Conservation (phyloP, 1,140 invertebrate species). For the Myzus persicae region DNA sequence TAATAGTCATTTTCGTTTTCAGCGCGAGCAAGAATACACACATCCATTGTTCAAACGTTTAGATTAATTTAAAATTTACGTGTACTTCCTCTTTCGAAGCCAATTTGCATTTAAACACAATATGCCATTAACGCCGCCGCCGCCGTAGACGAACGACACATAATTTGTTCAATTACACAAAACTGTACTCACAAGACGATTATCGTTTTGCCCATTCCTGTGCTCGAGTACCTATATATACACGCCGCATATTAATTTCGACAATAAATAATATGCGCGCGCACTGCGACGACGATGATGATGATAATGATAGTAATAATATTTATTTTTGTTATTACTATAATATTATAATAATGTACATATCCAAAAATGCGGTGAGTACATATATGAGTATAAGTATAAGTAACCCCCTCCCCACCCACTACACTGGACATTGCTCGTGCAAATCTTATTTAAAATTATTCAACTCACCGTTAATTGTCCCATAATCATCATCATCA, state of each 20-base stretch:
- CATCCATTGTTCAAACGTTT: constrained; percentile 40
- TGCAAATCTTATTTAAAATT: background rate
- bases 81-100: constrained; percentile 5
- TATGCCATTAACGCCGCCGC: constrained; percentile 43
- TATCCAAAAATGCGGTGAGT: background rate
- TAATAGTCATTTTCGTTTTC: constrained; percentile 39
- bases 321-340: background rate
- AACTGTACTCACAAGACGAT: constrained; percentile 7
- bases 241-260: background rate
- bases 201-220: constrained; percentile 35
- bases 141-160: background rate
- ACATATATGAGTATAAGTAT: background rate
- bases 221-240: background rate
- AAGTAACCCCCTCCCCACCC: background rate
- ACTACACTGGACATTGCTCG: background rate
- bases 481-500: background rate
- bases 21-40: background rate
- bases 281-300: background rate
- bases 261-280: background rate
- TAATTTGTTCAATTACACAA: constrained; percentile 39
- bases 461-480: background rate
- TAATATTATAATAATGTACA: background rate
- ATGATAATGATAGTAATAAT: background rate
- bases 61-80: constrained; percentile 44
- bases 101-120: constrained; percentile 50